Evolutionary conservation across 1,140 invertebrate species (phyloP).

Genomic region (honey bee (Apis mellifera)): DNA sequence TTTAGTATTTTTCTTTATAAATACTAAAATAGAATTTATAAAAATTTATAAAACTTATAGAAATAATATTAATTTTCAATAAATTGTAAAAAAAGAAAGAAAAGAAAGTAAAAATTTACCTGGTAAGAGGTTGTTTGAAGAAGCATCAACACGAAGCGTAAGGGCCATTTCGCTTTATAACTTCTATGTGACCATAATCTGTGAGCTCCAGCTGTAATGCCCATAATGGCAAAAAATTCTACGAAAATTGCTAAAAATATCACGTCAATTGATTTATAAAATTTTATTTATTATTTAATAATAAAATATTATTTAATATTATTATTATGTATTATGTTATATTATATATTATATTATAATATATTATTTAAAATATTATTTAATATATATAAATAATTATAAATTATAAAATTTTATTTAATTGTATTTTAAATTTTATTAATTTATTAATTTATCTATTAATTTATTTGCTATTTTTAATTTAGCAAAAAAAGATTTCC

Average conservation of each 20-base stretch:
- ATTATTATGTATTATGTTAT: not conserved
- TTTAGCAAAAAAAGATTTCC: too few species aligned
- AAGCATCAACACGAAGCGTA: slow-evolving; percentile 88
- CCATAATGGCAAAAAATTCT: slow-evolving; percentile 82
- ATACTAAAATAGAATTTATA: not conserved
- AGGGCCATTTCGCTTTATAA: slow-evolving; percentile 92
- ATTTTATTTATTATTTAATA: not conserved
- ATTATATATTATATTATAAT: not conserved
- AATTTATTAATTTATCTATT: too few species aligned
- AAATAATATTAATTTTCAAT: too few species aligned
- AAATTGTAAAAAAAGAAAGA: too few species aligned
- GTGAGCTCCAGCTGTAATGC: slow-evolving; percentile 94
- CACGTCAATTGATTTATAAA: not conserved
- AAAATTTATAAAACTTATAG: too few species aligned
- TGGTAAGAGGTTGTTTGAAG: slow-evolving; percentile 91
- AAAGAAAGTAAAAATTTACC: slow-evolving; percentile 79
- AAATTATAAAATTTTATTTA: not conserved
- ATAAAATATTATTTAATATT: not conserved
- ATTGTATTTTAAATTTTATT: too few species aligned
- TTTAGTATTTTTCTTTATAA: not conserved
- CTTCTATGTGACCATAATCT: slow-evolving; percentile 93
- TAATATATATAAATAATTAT: too few species aligned
- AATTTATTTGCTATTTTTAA: too few species aligned
- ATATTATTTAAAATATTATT: too few species aligned
- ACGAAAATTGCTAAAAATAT: slow-evolving; percentile 69